Evolutionary conservation across 2,888 invertebrate species (phyloP).

Genomic region (Nowickia ferox): DNA sequence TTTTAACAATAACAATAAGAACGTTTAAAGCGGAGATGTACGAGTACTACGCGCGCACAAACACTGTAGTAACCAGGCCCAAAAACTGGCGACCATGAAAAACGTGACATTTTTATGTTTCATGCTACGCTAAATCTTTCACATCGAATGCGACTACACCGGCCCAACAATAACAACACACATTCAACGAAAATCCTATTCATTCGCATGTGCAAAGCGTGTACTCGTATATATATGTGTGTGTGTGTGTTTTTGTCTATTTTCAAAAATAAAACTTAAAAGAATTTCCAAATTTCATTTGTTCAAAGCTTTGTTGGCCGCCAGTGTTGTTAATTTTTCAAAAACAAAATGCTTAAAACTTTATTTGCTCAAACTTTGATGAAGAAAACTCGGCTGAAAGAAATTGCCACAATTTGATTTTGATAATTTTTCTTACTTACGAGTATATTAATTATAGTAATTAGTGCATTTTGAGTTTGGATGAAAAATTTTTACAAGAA

Average conservation of each 20-base stretch:
- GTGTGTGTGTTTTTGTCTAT: conserved; percentile 30
- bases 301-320: conserved; percentile 8
- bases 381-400: no score
- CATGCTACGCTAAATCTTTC: conserved; percentile 81
- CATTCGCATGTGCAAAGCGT: conserved; percentile 20
- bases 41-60: conserved; percentile 41
- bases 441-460: no score
- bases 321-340: not conserved
- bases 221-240: not conserved
- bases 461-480: no score
- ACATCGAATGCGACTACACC: conserved; percentile 77
- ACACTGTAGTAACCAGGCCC: conserved; percentile 44
- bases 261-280: conserved; percentile 12
- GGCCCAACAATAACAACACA: conserved; percentile 1
- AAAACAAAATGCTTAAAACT: no score
- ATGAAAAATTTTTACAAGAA: no score
- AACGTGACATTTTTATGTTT: conserved; percentile 83
- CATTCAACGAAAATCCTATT: conserved; percentile 35
- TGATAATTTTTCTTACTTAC: no score
- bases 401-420: no score
- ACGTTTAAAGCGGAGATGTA: conserved; percentile 32
- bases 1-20: conserved; percentile 30
- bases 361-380: no score
- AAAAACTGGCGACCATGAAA: conserved; percentile 81
- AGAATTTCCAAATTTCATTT: conserved; percentile 25